A percentile compares a stretch with the other conserved stretches of the same genome.
Conservation (phyloP, 2,888 invertebrate genomes). For the Tipula lateralis region DNA sequence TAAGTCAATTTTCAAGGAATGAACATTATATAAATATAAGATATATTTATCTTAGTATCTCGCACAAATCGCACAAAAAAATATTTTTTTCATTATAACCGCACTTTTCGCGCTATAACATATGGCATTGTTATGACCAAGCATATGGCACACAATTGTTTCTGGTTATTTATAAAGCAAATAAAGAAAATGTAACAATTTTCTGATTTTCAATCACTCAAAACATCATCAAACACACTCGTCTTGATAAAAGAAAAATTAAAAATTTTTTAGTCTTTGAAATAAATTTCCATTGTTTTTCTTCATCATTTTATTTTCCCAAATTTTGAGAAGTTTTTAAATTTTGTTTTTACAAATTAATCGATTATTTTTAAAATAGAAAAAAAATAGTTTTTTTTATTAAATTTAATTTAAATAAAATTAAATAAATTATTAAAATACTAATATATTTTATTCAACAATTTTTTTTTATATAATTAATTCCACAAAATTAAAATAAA, state of each 20-base stretch:
- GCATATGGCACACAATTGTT: not conserved
- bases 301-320: not conserved
- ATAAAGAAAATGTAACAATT: not conserved
- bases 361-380: not conserved
- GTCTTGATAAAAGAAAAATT: not conserved
- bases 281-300: conserved; percentile 15
- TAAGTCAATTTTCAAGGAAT: not conserved
- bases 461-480: not conserved
- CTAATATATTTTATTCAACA: conserved; percentile 4
- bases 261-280: conserved; percentile 12
- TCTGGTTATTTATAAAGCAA: not conserved
- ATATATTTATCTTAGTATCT: not conserved
- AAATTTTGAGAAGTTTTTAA: not conserved
- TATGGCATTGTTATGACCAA: not conserved
- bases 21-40: not conserved
- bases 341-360: not conserved
- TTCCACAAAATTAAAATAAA: conserved; percentile 6
- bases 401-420: not conserved
- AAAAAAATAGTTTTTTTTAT: not conserved
- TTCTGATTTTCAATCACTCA: not conserved
- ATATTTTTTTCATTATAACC: not conserved
- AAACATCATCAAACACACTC: not conserved
- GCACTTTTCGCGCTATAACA: too few relatives aligned
- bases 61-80: not conserved
- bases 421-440: not conserved